phyloP scores from a whole-genome alignment of 2,888 invertebrate genomes.

The Spisula solida region DNA sequence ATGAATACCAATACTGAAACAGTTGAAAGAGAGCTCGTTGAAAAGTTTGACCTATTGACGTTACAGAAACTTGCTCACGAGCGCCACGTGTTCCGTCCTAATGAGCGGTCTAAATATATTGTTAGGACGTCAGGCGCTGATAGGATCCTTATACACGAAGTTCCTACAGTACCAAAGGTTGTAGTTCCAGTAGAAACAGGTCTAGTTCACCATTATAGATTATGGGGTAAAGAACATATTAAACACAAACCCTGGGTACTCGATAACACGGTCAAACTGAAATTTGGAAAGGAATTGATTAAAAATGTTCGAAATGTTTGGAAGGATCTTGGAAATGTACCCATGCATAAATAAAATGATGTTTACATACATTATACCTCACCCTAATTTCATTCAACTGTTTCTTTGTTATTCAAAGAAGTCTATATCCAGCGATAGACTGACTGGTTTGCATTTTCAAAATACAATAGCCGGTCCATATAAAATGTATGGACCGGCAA shows the following conservation, averaged over 20 bases:
- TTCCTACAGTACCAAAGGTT: slow-evolving; percentile 59
- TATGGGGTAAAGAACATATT: slow-evolving; percentile 75
- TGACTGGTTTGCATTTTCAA: too few species aligned
- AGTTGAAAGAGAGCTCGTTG: slow-evolving; percentile 62
- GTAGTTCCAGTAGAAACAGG: slow-evolving; percentile 59
- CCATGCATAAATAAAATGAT: neutral
- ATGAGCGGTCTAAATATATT: slow-evolving; percentile 79
- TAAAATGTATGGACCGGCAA: too few species aligned
- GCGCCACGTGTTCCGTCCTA: slow-evolving; percentile 59
- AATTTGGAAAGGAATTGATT: slow-evolving; percentile 68
- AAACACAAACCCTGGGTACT: slow-evolving; percentile 28
- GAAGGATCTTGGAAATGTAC: slow-evolving; percentile 37
- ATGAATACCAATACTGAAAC: slow-evolving; percentile 32
- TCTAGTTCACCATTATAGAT: slow-evolving; percentile 80
- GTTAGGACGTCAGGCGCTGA: slow-evolving; percentile 73
- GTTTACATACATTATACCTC: neutral
- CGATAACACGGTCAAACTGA: slow-evolving; percentile 62
- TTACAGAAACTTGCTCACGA: slow-evolving; percentile 76
- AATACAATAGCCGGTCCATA: too few species aligned
- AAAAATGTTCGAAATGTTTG: slow-evolving; percentile 44
- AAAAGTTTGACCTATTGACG: slow-evolving; percentile 75
- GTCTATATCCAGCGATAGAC: too few species aligned
- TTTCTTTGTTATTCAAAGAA: too few species aligned
- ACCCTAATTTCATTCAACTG: too few species aligned
- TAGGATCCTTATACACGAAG: slow-evolving; percentile 77